Conservation (phyloP, 2,113 vertebrate genomes). For the Macquaria ambigua region DNA sequence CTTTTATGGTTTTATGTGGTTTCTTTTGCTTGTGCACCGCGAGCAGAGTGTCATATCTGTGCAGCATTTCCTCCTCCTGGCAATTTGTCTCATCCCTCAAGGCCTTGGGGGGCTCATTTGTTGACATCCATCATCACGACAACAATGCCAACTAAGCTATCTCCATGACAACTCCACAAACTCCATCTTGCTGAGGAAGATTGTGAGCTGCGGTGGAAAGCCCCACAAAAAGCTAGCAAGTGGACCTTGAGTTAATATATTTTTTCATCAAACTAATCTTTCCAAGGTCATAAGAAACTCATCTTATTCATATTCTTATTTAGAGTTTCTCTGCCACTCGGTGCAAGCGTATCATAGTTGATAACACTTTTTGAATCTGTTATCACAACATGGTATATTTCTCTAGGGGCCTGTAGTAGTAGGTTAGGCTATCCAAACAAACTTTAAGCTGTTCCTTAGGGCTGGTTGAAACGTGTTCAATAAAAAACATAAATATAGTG, state of each 20-base stretch:
- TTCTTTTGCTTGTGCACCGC: neutral
- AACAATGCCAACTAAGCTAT: neutral
- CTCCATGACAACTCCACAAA: neutral
- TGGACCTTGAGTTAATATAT: neutral
- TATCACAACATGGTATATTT: neutral
- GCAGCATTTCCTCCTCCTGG: neutral
- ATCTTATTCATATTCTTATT: neutral
- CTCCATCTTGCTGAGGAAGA: neutral
- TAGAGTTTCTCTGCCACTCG: neutral
- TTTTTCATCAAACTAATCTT: neutral
- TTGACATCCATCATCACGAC: neutral
- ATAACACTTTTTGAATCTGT: neutral
- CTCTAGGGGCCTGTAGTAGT: neutral
- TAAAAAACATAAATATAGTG: neutral
- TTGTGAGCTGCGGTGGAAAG: neutral
- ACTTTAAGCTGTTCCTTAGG: neutral
- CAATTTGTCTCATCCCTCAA: neutral
- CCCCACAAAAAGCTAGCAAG: neutral
- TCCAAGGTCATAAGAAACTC: neutral
- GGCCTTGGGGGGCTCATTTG: neutral
- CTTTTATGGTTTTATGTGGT: neutral
- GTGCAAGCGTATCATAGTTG: neutral
- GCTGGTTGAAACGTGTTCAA: neutral
- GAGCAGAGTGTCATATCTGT: neutral
- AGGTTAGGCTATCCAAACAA: neutral